These are phyloP conservation scores for Neolamprologus tretocephalus DNA, from an alignment of 2,113 vertebrate genomes.

Conservation along the genomic window DNA sequence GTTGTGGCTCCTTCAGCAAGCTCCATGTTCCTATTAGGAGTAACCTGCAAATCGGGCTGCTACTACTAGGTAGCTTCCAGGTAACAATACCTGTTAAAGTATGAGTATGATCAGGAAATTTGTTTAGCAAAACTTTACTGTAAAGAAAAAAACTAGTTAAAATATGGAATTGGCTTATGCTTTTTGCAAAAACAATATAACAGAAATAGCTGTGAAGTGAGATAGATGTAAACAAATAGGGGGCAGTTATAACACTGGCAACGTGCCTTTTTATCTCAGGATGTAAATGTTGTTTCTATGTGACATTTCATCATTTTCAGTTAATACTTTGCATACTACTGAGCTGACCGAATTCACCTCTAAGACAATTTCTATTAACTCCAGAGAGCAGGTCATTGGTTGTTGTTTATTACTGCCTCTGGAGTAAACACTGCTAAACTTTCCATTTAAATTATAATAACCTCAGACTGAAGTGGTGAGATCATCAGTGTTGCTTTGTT, in stretches of 20 bases:
- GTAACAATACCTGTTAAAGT: not conserved
- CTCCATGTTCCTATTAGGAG: not conserved
- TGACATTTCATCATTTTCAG: constrained; percentile 29
- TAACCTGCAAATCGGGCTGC: not conserved
- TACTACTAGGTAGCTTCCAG: not conserved
- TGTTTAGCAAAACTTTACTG: not conserved
- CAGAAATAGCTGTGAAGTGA: not conserved
- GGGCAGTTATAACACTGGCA: not conserved
- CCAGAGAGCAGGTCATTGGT: not conserved
- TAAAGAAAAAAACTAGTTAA: not conserved
- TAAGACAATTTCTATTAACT: constrained; percentile 9
- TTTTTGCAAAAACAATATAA: not conserved
- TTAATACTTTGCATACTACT: not conserved
- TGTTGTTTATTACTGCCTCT: not conserved
- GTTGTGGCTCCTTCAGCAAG: not conserved
- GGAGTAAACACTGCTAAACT: not conserved
- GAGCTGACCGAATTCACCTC: constrained; percentile 3
- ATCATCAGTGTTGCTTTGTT: not conserved
- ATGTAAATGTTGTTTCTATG: not conserved
- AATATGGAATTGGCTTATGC: not conserved
- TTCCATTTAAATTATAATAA: not conserved
- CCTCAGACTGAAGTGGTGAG: not conserved
- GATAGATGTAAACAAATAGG: not conserved
- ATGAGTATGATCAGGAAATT: not conserved
- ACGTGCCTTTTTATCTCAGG: not conserved